Conservation (phyloP, 2,113 vertebrate species). For the Sturnira hondurensis region DNA sequence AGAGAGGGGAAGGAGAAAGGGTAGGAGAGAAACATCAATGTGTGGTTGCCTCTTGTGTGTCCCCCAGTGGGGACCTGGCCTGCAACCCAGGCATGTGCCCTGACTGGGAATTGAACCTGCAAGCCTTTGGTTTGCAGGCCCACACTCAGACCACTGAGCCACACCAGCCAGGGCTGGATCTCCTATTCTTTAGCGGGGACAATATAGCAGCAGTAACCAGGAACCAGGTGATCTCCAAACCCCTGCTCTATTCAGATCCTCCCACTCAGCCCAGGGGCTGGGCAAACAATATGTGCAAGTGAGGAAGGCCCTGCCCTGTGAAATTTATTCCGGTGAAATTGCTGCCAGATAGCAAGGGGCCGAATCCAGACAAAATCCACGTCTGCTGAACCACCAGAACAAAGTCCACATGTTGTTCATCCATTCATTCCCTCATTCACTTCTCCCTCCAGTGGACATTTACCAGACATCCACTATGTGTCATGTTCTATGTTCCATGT, state of each 20-base stretch:
- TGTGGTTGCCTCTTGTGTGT: no score
- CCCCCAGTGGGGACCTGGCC: no score
- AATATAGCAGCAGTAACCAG: neutral
- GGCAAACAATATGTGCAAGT: neutral
- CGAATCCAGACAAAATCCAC: neutral
- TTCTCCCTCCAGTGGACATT: neutral
- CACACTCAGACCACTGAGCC: no score
- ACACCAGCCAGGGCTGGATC: no score
- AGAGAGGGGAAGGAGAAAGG: no score
- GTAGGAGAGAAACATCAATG: no score
- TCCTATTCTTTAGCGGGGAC: neutral
- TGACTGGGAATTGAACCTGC: no score
- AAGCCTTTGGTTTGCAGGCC: no score
- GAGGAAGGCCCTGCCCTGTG: neutral
- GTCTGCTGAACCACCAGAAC: neutral
- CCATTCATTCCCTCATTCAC: neutral
- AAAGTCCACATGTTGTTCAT: neutral
- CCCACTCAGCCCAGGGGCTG: neutral
- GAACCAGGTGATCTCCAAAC: neutral
- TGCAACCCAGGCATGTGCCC: no score
- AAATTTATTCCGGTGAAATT: neutral
- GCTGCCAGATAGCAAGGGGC: neutral
- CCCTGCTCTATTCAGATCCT: neutral
- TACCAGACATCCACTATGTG: neutral
- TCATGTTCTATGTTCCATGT: neutral